Percentiles rank a stretch among this genome's conserved stretches.
Conservation (phyloP, 2,113 vertebrate genomes). For the Gasterosteus nipponicus region DNA sequence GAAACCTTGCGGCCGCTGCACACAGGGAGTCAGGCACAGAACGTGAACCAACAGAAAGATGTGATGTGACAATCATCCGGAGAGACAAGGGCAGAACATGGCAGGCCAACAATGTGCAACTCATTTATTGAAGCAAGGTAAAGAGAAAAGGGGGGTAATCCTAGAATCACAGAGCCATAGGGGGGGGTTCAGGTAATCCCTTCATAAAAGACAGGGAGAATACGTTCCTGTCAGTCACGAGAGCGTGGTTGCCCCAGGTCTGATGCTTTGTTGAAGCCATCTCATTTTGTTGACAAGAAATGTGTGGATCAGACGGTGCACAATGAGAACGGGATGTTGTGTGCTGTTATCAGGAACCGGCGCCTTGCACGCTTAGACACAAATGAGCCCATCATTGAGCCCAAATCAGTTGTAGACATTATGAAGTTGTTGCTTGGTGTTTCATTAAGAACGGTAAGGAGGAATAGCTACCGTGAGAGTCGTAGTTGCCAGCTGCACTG, state of each 20-base stretch:
- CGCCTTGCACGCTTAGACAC: neutral
- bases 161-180: slow-evolving; percentile 50
- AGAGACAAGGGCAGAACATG: slow-evolving; percentile 27
- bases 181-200: slow-evolving; percentile 64
- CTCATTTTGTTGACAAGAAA: slow-evolving; percentile 21
- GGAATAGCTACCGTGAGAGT: neutral
- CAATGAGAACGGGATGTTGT: slow-evolving; percentile 32
- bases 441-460: neutral
- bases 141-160: slow-evolving; percentile 57
- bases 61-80: slow-evolving; percentile 45
- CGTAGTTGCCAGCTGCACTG: neutral
- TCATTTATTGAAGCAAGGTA: slow-evolving; percentile 34
- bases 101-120: slow-evolving; percentile 34
- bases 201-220: slow-evolving; percentile 38
- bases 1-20: slow-evolving; percentile 14
- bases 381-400: neutral
- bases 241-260: slow-evolving; percentile 19
- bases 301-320: slow-evolving; percentile 50
- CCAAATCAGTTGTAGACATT: neutral
- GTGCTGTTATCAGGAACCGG: slow-evolving; percentile 10
- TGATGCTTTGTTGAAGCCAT: slow-evolving; percentile 38
- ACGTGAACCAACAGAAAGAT: slow-evolving; percentile 22
- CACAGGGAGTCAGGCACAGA: slow-evolving; percentile 13
- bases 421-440: neutral
- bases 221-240: slow-evolving; percentile 41